Conservation (phyloP, 2,888 invertebrate genomes). For the Phaonia tiefii region DNA sequence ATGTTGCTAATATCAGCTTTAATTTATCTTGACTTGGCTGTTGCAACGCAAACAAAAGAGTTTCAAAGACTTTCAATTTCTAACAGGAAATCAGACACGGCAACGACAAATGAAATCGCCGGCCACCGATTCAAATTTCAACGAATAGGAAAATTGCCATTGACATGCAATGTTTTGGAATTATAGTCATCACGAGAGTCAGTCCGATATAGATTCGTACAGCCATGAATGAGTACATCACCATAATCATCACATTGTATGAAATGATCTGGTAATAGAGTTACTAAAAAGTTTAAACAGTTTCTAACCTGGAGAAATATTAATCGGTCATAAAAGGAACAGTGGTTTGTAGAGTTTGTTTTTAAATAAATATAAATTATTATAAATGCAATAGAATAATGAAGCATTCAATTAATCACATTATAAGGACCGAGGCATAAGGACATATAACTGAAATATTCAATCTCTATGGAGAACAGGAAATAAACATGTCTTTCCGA, state of each 20-base stretch:
- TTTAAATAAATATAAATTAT: no score
- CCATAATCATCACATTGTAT: conserved; percentile 20
- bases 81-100: conserved; percentile 61
- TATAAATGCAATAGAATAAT: no score
- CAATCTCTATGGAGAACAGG: no score
- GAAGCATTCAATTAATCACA: no score
- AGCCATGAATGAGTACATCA: neutral
- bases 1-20: no score
- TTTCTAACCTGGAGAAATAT: no score
- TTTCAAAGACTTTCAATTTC: conserved; percentile 61
- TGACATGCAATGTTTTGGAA: conserved; percentile 37
- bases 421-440: no score
- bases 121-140: conserved; percentile 43
- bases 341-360: no score
- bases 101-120: conserved; percentile 7
- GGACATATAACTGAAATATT: no score
- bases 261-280: conserved; percentile 56
- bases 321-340: no score
- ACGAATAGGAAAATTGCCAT: conserved; percentile 46
- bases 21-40: no score
- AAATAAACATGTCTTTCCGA: no score
- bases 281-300: conserved; percentile 41
- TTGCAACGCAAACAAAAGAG: neutral
- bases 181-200: conserved; percentile 12
- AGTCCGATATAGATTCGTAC: neutral